phyloP scores from a whole-genome alignment of 2,797 vertebrate species.

The Sebastes matsubarae region DNA sequence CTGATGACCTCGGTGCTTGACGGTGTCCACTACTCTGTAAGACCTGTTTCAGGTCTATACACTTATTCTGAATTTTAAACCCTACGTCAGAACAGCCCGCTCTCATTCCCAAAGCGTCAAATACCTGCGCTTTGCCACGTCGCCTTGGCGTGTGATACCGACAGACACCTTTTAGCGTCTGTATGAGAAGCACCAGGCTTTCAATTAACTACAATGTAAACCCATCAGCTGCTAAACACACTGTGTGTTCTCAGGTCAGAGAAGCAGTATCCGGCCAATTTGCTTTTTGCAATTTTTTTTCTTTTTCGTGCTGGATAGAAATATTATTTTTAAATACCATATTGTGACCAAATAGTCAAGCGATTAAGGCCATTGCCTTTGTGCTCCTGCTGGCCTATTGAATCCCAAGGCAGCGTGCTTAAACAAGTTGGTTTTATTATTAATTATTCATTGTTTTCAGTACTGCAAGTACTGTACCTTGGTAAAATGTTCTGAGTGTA shows the following conservation, averaged over 20 bases:
- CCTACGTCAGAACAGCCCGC: too few relatives aligned
- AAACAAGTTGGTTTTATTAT: slow-evolving; percentile 41
- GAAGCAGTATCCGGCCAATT: neutral
- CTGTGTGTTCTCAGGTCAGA: neutral
- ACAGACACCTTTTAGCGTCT: too few relatives aligned
- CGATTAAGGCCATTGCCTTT: neutral
- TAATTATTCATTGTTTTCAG: slow-evolving; percentile 40
- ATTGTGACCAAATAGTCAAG: neutral
- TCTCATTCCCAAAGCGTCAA: too few relatives aligned
- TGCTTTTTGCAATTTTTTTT: neutral
- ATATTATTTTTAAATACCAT: neutral
- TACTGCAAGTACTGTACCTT: neutral
- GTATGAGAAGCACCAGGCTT: neutral
- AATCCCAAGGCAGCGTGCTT: slow-evolving; percentile 9
- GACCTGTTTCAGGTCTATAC: neutral
- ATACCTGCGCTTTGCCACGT: too few relatives aligned
- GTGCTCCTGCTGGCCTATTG: neutral
- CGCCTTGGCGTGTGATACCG: too few relatives aligned
- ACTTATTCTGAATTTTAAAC: neutral
- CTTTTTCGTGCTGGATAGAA: neutral
- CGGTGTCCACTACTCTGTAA: neutral
- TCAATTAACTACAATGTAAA: too few relatives aligned
- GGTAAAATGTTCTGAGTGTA: slow-evolving; percentile 11
- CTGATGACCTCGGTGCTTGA: neutral
- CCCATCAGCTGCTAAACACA: neutral